Base-by-base conservation (phyloP, 2,113 vertebrate genomes). In the Spilogale gracilis region DNA sequence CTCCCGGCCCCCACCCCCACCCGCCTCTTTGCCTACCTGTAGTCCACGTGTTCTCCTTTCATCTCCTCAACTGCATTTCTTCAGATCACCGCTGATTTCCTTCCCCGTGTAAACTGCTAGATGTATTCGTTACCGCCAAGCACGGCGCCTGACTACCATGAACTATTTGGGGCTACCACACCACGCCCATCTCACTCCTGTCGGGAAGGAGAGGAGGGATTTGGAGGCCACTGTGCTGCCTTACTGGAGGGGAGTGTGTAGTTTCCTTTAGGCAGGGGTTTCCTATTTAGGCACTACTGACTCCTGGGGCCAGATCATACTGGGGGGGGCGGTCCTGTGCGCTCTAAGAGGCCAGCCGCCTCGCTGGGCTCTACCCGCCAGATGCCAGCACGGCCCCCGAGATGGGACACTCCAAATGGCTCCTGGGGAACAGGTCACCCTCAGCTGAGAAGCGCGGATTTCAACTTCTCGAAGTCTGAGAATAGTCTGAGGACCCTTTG, bases 401-500 rank as follows among this genome's bases (percentile, higher is more conserved):
- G 56, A 86, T 50, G 25, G 2, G 30, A 95, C 61, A 61, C 60
- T 45, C 80, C 71, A 93, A 91, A 48, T 43, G 65, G 48, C 5
- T 67, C 30, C 60, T 9, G 12, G 8, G 25, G 58, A 74, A n/a
- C 50, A 71, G 81, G 89, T 80, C 2, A 0, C 13, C 58, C 67
- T 74, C 12, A 25, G 50, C 32, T 76, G 69, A 95, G 20, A 97
- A 63, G 25, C 32, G 69, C 4, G 52, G 73, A n/a, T 94, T 94
- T 54, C 78, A 56, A 95, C n/a, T 73, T 65, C 61, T 63, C 27
- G 38, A 93, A 95, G 88, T 91, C 63, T 71, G 45, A 87, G 85
- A 63, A 52, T 9, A 82, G 58, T 48, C 6, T 50, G 48, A 93
- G 50, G 82, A 32, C 8, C 20, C 38, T 38, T 32, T 58, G 52